Conservation (phyloP, 2,797 vertebrate species). For the Sebastes nivosus region DNA sequence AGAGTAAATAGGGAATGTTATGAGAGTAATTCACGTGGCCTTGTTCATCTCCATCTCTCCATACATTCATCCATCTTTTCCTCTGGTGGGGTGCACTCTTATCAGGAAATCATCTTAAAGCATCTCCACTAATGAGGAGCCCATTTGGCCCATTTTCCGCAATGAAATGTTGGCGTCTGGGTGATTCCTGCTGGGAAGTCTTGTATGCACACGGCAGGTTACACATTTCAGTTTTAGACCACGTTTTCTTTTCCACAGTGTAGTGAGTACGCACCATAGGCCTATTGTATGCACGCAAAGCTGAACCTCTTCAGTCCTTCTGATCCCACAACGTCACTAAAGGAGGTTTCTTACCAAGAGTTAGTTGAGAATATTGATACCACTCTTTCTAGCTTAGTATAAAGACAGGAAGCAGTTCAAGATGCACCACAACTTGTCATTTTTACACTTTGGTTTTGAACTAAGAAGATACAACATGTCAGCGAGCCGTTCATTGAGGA, state of each 20-base stretch:
- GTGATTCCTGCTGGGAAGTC: slow-evolving; percentile 29
- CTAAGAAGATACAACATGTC: not conserved
- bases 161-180: slow-evolving; percentile 23
- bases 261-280: not conserved
- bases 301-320: not conserved
- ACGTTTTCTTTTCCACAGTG: not conserved
- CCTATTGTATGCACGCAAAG: not conserved
- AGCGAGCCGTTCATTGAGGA: not conserved
- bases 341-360: not conserved
- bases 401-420: not conserved
- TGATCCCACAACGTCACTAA: not conserved
- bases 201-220: not conserved
- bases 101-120: slow-evolving; percentile 63
- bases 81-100: slow-evolving; percentile 10
- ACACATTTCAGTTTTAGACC: not conserved
- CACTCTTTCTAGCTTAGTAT: not conserved
- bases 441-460: not conserved
- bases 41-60: slow-evolving; percentile 33
- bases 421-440: not conserved
- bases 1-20: slow-evolving; percentile 39
- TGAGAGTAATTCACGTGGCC: slow-evolving; percentile 20
- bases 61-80: slow-evolving; percentile 25
- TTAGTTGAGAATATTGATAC: not conserved
- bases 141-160: slow-evolving; percentile 45
- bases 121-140: slow-evolving; percentile 57